Conservation (phyloP, 2,888 invertebrate genomes). For the Nudaria mundana region DNA sequence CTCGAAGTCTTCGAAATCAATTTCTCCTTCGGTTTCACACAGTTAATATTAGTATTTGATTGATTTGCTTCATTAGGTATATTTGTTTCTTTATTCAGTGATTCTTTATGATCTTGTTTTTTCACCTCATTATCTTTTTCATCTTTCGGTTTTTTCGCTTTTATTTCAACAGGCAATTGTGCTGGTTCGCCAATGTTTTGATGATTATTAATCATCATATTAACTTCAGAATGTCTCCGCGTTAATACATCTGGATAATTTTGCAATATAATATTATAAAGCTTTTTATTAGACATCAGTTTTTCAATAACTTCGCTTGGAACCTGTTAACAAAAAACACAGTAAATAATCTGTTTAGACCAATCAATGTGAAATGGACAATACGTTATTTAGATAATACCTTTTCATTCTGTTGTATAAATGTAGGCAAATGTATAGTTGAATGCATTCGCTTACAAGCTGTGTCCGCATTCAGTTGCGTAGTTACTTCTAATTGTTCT, state of each 20-base stretch:
- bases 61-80: conserved; percentile 18
- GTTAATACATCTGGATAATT: conserved; percentile 85
- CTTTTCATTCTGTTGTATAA: conserved; percentile 86
- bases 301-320: conserved; percentile 86
- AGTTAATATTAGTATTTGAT: conserved; percentile 23
- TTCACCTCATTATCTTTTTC: conserved; percentile 18
- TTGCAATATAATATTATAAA: conserved; percentile 85
- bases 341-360: too few species aligned
- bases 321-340: conserved; percentile 67
- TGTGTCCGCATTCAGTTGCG: conserved; percentile 68
- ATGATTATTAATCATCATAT: conserved; percentile 56
- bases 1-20: conserved; percentile 17
- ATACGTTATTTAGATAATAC: too few species aligned
- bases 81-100: conserved; percentile 12
- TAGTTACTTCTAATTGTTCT: conserved; percentile 64
- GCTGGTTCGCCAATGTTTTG: conserved; percentile 46
- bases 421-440: conserved; percentile 89
- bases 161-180: conserved; percentile 47
- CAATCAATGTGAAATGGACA: too few species aligned
- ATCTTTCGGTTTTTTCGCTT: conserved; percentile 42
- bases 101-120: conserved; percentile 31
- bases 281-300: conserved; percentile 81
- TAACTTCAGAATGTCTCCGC: conserved; percentile 82
- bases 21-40: conserved; percentile 24
- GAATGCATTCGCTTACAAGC: conserved; percentile 78